A percentile compares a stretch with the other conserved stretches of the same genome.
These are phyloP conservation scores for Callosobruchus maculatus DNA, from an alignment of 2,888 invertebrate genomes.

Conservation along the genomic window DNA sequence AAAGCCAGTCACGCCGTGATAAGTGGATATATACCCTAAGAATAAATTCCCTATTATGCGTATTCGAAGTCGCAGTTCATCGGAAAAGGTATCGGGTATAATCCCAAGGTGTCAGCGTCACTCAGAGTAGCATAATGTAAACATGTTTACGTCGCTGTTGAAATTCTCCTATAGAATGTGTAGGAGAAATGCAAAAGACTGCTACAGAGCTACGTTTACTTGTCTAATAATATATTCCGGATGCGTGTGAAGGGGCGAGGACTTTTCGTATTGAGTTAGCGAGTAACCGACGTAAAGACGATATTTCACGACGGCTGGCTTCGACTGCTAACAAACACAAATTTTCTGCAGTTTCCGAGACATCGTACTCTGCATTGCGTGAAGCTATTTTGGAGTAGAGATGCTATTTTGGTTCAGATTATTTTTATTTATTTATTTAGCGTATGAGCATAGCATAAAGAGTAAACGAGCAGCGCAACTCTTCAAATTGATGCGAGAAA, in stretches of 20 bases:
- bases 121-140: too few species aligned
- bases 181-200: background rate
- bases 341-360: slow-evolving; percentile 14
- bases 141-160: too few species aligned
- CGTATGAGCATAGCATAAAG: too few species aligned
- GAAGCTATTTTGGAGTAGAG: background rate
- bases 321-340: slow-evolving; percentile 38
- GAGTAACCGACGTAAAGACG: slow-evolving; percentile 36
- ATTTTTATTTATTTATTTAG: too few species aligned
- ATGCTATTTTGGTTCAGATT: background rate
- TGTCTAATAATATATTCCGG: slow-evolving; percentile 22
- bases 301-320: slow-evolving; percentile 36
- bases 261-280: slow-evolving; percentile 37
- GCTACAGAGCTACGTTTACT: background rate
- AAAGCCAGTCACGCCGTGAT: too few species aligned
- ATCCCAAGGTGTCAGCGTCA: too few species aligned
- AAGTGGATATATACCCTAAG: too few species aligned
- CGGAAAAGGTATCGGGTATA: too few species aligned
- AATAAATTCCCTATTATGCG: too few species aligned
- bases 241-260: slow-evolving; percentile 30
- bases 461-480: too few species aligned
- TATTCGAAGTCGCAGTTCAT: too few species aligned
- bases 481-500: too few species aligned
- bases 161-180: background rate
- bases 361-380: background rate